Evolutionary conservation across 2,113 vertebrate genomes (phyloP).

Genomic region (Martes martes): DNA sequence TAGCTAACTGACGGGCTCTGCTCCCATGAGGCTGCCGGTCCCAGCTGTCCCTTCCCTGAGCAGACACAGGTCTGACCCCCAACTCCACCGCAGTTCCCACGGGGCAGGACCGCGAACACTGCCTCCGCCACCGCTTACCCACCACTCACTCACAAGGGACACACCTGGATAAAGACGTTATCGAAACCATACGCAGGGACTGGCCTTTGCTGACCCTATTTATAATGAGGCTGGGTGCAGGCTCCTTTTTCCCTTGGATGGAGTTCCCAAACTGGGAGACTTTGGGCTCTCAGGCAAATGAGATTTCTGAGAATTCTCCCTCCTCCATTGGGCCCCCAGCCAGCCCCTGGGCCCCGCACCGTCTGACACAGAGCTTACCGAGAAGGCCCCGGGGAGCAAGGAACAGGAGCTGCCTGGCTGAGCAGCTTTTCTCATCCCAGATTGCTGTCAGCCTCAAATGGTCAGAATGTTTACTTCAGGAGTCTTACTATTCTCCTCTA

Average conservation of each 20-base stretch:
- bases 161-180: neutral
- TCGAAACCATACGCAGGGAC: neutral
- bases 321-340: neutral
- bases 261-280: neutral
- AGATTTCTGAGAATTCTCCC: neutral
- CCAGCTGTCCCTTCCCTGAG: neutral
- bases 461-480: neutral
- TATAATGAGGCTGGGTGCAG: neutral
- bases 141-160: neutral
- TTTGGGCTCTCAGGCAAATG: neutral
- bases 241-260: neutral
- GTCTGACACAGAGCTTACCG: neutral
- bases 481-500: neutral
- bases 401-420: no score
- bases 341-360: neutral
- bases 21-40: accelerated
- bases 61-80: neutral
- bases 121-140: no score
- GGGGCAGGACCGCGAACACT: neutral
- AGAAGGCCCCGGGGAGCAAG: neutral
- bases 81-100: neutral
- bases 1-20: neutral
- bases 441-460: neutral
- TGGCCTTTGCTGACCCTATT: no score
- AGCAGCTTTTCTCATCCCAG: neutral